phyloP scores from a whole-genome alignment of 2,888 invertebrate genomes.

The Epinotia ramella region DNA sequence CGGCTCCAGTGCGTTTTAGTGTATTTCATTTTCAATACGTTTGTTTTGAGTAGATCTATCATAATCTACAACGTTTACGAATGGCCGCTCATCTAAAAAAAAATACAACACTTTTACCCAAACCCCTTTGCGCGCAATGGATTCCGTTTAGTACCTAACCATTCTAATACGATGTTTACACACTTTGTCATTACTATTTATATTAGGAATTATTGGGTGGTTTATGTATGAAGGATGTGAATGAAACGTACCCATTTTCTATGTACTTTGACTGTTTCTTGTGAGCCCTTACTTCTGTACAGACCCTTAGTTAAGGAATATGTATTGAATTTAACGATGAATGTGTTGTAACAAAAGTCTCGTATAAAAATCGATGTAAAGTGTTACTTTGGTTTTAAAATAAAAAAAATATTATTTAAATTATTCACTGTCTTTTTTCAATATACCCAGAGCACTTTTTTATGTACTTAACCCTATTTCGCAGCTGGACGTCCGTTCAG shows the following conservation, averaged over 20 bases:
- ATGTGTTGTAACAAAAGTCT: constrained; percentile 71
- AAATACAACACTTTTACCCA: too few species aligned
- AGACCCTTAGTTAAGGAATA: constrained; percentile 41
- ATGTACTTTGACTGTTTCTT: background rate
- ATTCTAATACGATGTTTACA: background rate
- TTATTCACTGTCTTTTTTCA: constrained; percentile 36
- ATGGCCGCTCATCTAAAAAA: too few species aligned
- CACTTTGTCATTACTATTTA: constrained; percentile 1
- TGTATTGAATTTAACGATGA: constrained; percentile 60
- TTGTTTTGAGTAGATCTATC: too few species aligned
- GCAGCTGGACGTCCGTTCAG: too few species aligned
- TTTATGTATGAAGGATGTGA: background rate
- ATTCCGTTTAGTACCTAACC: background rate
- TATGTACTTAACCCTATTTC: too few species aligned
- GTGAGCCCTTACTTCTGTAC: constrained; percentile 28
- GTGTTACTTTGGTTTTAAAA: constrained; percentile 77
- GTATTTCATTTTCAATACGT: too few species aligned
- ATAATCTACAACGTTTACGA: too few species aligned
- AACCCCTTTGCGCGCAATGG: too few species aligned
- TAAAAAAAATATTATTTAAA: constrained; percentile 70
- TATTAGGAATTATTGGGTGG: background rate
- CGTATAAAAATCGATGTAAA: constrained; percentile 74
- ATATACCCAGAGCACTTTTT: background rate
- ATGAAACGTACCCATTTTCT: background rate
- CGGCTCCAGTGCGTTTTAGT: too few species aligned